phyloP scores from a whole-genome alignment of 2,113 vertebrate species.

The Chrysochloris asiatica region DNA sequence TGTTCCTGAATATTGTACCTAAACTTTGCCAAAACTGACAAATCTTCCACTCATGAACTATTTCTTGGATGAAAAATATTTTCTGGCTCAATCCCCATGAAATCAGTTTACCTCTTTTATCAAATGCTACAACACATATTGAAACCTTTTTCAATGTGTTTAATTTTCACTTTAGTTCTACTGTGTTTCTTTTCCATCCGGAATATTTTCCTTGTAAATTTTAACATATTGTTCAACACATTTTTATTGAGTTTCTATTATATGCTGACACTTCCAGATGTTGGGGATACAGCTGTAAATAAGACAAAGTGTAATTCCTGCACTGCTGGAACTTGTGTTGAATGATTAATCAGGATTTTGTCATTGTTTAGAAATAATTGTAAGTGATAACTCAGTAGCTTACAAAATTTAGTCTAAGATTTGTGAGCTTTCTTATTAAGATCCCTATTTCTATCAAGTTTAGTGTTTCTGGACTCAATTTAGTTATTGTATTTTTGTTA shows the following conservation, averaged over 20 bases:
- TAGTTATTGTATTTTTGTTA: conserved; percentile 33
- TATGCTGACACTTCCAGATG: not conserved
- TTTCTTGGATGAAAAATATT: conserved; percentile 29
- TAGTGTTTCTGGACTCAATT: not conserved
- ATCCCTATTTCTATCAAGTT: not conserved
- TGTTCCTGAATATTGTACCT: conserved; percentile 8
- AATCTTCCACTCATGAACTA: conserved; percentile 16
- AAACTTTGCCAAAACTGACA: not conserved
- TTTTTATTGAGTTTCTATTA: not conserved
- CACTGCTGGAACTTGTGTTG: not conserved
- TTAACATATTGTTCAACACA: not conserved
- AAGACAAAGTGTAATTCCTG: not conserved
- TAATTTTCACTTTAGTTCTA: not conserved
- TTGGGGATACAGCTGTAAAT: not conserved
- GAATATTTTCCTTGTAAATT: not conserved
- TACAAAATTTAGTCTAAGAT: not conserved
- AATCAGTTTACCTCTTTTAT: conserved; percentile 9
- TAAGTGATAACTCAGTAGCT: too few species aligned
- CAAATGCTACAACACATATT: not conserved
- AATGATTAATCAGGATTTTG: not conserved
- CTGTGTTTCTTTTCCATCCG: not conserved
- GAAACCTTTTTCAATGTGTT: conserved; percentile 11
- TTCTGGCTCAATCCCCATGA: conserved; percentile 22
- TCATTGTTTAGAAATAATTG: conserved; percentile 4
- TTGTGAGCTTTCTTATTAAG: not conserved